A percentile compares a stretch with the other conserved stretches of the same genome.
phyloP scores from a whole-genome alignment of 2,113 vertebrate species.

The Urocynchramus pylzowi region DNA sequence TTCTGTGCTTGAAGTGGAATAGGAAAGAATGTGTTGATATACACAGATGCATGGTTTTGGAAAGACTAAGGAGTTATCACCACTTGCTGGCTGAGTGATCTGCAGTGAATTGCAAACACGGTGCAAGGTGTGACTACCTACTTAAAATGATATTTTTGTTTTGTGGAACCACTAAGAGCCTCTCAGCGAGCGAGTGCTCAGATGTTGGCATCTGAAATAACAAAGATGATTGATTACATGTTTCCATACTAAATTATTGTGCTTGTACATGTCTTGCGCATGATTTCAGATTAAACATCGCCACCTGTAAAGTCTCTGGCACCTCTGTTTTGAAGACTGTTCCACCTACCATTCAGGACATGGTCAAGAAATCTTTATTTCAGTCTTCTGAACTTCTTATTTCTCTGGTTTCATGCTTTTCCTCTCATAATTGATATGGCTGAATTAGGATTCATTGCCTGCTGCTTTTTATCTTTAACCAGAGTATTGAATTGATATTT shows the following conservation, averaged over 20 bases:
- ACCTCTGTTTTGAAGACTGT: background rate
- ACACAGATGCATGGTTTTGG: background rate
- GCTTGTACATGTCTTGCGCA: background rate
- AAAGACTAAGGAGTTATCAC: background rate
- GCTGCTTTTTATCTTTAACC: background rate
- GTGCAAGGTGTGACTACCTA: background rate
- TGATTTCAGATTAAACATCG: background rate
- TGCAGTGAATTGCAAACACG: background rate
- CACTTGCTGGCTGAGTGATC: background rate
- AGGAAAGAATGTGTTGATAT: conserved; percentile 15
- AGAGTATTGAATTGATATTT: background rate
- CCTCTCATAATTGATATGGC: background rate
- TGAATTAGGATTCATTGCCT: background rate
- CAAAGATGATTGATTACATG: background rate
- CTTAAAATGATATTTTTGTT: background rate
- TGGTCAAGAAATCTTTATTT: background rate
- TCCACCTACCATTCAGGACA: background rate
- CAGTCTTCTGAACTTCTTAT: background rate
- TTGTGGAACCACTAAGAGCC: background rate
- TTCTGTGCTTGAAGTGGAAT: background rate
- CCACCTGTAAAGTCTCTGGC: background rate
- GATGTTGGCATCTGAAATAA: background rate
- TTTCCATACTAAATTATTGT: background rate
- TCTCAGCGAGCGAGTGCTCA: background rate
- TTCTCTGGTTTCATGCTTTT: background rate